phyloP scores from a whole-genome alignment of 37 sponge, comb jelly and placozoan genomes.

The Bolinopsis microptera region DNA sequence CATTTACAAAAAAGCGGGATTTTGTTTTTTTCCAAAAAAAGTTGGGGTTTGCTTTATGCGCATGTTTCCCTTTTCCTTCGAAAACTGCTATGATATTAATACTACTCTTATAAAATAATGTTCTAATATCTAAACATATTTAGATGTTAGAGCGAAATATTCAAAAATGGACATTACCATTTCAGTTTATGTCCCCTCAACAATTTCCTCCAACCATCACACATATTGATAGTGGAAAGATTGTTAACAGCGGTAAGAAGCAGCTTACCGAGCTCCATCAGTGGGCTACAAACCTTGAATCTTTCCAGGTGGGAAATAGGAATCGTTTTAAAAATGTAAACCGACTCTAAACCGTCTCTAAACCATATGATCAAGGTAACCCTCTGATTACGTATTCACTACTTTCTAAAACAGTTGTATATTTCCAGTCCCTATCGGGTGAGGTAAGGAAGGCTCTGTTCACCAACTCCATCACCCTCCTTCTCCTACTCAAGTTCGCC shows the following conservation, averaged over 20 bases:
- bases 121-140: too few species aligned
- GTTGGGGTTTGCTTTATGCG: not conserved
- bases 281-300: conserved; percentile 15
- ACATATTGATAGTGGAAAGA: conserved; percentile 36
- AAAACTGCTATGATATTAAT: not conserved
- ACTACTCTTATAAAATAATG: too few species aligned
- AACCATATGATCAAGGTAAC: too few species aligned
- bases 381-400: too few species aligned
- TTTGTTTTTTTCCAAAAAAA: not conserved
- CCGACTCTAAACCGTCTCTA: too few species aligned
- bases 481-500: conserved; percentile 53
- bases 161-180: not conserved
- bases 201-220: not conserved
- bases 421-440: conserved; percentile 21
- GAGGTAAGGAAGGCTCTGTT: conserved; percentile 35
- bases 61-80: not conserved
- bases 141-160: not conserved
- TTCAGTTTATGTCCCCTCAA: conserved; percentile 1
- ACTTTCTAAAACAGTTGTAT: too few species aligned
- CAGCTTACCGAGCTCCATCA: conserved; percentile 52
- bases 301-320: conserved; percentile 5
- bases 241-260: conserved; percentile 32
- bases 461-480: conserved; percentile 40
- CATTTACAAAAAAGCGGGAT: not conserved
- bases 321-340: too few species aligned